phyloP scores from a whole-genome alignment of 2,888 invertebrate species.

The Gortyna flavago region DNA sequence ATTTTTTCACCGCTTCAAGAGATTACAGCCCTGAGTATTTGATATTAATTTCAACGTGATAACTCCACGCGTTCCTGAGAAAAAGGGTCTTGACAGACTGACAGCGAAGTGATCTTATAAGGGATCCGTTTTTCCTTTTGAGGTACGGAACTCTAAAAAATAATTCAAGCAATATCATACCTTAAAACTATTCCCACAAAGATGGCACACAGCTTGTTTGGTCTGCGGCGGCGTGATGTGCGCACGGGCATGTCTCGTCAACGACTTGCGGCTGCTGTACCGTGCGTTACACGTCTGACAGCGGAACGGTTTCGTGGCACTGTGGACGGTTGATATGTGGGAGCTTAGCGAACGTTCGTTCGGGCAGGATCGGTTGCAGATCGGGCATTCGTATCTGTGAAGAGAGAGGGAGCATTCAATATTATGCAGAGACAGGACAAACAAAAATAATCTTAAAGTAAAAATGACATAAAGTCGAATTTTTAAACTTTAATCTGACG shows the following conservation, averaged over 20 bases:
- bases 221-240: conserved; percentile 56
- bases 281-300: conserved; percentile 72
- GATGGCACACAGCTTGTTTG: conserved; percentile 75
- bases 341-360: conserved; percentile 69
- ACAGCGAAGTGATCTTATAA: too few species aligned
- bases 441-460: neutral
- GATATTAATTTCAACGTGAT: too few species aligned
- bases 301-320: conserved; percentile 62
- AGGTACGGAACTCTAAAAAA: neutral
- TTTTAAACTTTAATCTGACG: too few species aligned
- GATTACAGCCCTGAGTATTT: too few species aligned
- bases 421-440: neutral
- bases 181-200: conserved; percentile 82
- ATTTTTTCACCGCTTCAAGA: too few species aligned
- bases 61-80: too few species aligned
- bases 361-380: conserved; percentile 75
- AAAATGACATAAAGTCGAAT: too few species aligned
- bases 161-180: conserved; percentile 47
- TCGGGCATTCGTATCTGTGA: conserved; percentile 78
- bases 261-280: conserved; percentile 72
- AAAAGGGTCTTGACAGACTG: too few species aligned
- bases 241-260: conserved; percentile 69
- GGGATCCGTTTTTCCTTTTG: too few species aligned
- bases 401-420: neutral
- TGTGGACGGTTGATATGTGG: conserved; percentile 74